Base-by-base conservation (phyloP, 2,888 invertebrate species). In the Sinopyrophorus schimmeli region DNA sequence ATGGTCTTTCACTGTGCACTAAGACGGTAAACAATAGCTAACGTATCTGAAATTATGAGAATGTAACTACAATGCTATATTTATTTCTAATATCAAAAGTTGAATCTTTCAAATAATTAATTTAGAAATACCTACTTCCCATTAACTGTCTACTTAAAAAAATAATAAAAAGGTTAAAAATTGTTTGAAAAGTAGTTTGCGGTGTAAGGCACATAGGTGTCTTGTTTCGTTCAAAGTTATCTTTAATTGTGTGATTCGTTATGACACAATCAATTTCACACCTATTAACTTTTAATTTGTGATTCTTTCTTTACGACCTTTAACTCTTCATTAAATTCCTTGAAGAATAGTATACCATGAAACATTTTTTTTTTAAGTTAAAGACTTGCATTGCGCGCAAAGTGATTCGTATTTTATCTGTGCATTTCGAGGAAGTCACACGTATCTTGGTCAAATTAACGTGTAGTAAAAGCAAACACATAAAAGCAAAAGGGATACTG, bases 191-290 rank as follows among this genome's bases (percentile, higher is more conserved):
- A n/a, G n/a, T n/a, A n/a, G n/a, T n/a, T n/a, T n/a, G n/a, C n/a
- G n/a, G n/a, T n/a, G n/a, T 31, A 20, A 21, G 32, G 18, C 26
- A 27, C 24, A 32, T 20, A 18, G 26, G 34, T 23, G 20, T 37
- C 41, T 35, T 16, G 40, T 41, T 35, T 41, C 47, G 35, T 41
- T 47, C 20, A 40, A 35, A 21, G 35, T 47, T 24, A 27, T 35
- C 30, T 35, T 40, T 41, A 47, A 47, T 47, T 47, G 35, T 47
- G 30, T 37, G 41, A 47, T 47, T 47, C 47, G 47, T 47, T 47
- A 43, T 43, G 38, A 43, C 39, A 47, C 48, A 43, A 43, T 43
- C 48, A 43, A 49, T 49, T 49, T 43, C 48, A 49, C 42, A 49
- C 42, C 43, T 49, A 43, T 49, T 49, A 49, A 49, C 42, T 49